phyloP scores from a whole-genome alignment of 2,888 invertebrate species.

The Folsomia manolachei region DNA sequence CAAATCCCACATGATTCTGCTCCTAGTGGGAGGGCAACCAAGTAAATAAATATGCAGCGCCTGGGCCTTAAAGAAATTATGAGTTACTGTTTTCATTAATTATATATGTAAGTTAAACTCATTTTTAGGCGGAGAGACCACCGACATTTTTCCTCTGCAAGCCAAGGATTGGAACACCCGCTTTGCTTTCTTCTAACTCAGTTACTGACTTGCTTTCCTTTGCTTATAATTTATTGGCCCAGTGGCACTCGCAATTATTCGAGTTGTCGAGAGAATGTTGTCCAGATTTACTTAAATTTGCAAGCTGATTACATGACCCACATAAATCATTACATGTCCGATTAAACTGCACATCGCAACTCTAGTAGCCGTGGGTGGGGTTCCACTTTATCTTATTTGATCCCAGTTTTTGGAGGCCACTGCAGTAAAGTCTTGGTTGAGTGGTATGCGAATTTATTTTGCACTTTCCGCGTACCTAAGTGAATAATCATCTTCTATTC shows the following conservation, averaged over 20 bases:
- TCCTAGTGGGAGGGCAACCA: neutral
- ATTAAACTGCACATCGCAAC: no score
- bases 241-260: neutral
- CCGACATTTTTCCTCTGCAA: neutral
- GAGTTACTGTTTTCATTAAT: neutral
- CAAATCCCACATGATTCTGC: neutral
- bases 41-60: neutral
- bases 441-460: no score
- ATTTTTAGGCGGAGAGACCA: neutral
- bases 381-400: no score
- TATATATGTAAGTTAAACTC: neutral
- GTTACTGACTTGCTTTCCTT: neutral
- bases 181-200: neutral
- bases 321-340: no score
- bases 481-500: no score
- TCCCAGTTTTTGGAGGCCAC: no score
- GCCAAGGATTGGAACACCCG: neutral
- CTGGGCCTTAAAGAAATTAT: neutral
- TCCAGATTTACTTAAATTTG: neutral
- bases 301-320: no score
- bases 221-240: neutral
- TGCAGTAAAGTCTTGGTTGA: no score
- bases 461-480: no score
- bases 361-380: no score
- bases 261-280: neutral